Evolutionary conservation across 2,797 vertebrate species (phyloP).

Genomic region (Paratrypauchen microcephalus): DNA sequence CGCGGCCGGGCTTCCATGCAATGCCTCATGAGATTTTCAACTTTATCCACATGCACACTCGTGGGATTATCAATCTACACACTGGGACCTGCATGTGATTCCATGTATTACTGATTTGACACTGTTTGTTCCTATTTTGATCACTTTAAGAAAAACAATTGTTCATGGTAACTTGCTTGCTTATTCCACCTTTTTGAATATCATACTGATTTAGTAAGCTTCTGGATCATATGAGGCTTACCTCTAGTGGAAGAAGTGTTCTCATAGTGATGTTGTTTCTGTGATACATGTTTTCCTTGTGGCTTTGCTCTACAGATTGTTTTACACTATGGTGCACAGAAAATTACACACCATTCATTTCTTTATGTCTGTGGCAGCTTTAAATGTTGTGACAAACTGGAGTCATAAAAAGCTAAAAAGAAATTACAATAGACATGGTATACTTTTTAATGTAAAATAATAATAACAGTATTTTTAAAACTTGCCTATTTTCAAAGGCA

Average conservation of each 20-base stretch:
- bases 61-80: constrained; percentile 92
- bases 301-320: constrained; percentile 66
- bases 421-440: constrained; percentile 21
- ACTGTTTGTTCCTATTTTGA: constrained; percentile 18
- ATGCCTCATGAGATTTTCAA: constrained; percentile 98
- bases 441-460: constrained; percentile 66
- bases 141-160: constrained; percentile 23
- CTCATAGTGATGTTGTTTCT: constrained; percentile 65
- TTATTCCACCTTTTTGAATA: constrained; percentile 39
- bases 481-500: constrained; percentile 54
- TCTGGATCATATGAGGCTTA: constrained; percentile 54
- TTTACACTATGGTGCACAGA: constrained; percentile 66
- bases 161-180: constrained; percentile 41
- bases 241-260: constrained; percentile 58
- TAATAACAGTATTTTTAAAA: constrained; percentile 52
- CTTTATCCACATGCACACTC: constrained; percentile 96
- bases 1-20: constrained; percentile 94
- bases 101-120: constrained; percentile 15
- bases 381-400: constrained; percentile 56
- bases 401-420: constrained; percentile 34
- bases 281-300: constrained; percentile 68
- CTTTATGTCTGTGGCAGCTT: constrained; percentile 64
- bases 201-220: constrained; percentile 29
- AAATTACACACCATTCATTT: constrained; percentile 27
- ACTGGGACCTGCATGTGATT: constrained; percentile 87